phyloP scores from a whole-genome alignment of 2,888 invertebrate species.

The Drosophila kambysellisi region DNA sequence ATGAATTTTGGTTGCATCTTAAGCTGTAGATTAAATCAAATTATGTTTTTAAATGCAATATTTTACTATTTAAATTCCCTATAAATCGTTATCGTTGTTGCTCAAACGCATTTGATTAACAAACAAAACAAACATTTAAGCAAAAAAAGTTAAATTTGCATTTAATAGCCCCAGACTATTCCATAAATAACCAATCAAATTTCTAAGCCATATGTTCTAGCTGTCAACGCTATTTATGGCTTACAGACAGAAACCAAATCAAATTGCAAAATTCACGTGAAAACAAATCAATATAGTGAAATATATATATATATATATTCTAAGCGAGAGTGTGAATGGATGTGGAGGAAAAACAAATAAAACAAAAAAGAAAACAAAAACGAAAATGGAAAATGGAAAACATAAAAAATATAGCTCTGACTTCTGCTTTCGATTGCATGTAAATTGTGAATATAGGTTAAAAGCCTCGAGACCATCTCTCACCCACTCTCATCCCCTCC shows the following conservation, averaged over 20 bases:
- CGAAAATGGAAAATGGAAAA: slow-evolving; percentile 14
- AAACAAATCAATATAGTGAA: slow-evolving; percentile 9
- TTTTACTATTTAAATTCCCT: no score
- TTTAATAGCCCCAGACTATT: not conserved
- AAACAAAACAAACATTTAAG: slow-evolving; percentile 22
- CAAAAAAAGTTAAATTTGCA: slow-evolving; percentile 42
- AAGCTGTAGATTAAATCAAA: not conserved
- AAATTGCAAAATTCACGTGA: slow-evolving; percentile 36
- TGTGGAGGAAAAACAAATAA: slow-evolving; percentile 22
- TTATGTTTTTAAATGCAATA: not conserved
- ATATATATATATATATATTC: slow-evolving; percentile 32
- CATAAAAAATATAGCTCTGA: slow-evolving; percentile 36
- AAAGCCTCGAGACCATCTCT: slow-evolving; percentile 54
- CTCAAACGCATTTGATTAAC: slow-evolving; percentile 27
- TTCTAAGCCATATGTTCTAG: slow-evolving; percentile 22
- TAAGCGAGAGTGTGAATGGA: slow-evolving; percentile 57
- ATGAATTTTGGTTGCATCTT: not conserved
- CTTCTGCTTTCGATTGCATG: slow-evolving; percentile 61
- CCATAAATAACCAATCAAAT: slow-evolving; percentile 19
- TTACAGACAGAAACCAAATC: slow-evolving; percentile 3
- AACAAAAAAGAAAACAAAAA: slow-evolving; percentile 8
- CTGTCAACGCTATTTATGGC: slow-evolving; percentile 40
- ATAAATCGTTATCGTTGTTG: not conserved
- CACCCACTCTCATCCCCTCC: not conserved
- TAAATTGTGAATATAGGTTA: slow-evolving; percentile 76